phyloP scores from a whole-genome alignment of 2,888 invertebrate species.

The Cosmorhoe ocellata region DNA sequence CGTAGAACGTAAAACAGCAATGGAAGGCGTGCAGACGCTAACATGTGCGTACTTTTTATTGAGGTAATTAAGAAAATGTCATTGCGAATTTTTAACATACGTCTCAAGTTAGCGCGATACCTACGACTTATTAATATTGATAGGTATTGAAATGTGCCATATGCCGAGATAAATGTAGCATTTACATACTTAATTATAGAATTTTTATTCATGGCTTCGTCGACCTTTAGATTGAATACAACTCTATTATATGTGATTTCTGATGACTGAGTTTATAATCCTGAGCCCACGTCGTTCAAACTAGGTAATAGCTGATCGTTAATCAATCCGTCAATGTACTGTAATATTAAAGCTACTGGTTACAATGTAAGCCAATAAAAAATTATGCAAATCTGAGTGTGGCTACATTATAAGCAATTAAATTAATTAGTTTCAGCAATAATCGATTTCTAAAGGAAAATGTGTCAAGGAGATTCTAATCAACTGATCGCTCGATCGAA shows the following conservation, averaged over 20 bases:
- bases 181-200: constrained; percentile 39
- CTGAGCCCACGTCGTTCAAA: too few relatives aligned
- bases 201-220: constrained; percentile 24
- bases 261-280: too few relatives aligned
- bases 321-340: too few relatives aligned
- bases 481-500: background rate
- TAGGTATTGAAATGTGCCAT: constrained; percentile 40
- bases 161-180: constrained; percentile 35
- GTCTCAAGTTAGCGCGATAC: constrained; percentile 48
- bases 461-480: constrained; percentile 27
- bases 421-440: constrained; percentile 15
- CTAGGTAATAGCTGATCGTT: too few relatives aligned
- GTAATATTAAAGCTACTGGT: background rate
- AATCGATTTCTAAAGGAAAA: constrained; percentile 27
- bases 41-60: background rate
- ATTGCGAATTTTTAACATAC: constrained; percentile 58
- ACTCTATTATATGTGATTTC: too few relatives aligned
- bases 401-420: constrained; percentile 24
- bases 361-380: constrained; percentile 4
- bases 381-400: constrained; percentile 22
- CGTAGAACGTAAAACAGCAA: background rate
- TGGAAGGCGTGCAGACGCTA: constrained; percentile 5
- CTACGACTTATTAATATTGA: constrained; percentile 52
- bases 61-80: constrained; percentile 50
- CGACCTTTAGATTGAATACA: too few relatives aligned